phyloP scores from a whole-genome alignment of 23 tunicate species.

The Halocynthia aurantium region DNA sequence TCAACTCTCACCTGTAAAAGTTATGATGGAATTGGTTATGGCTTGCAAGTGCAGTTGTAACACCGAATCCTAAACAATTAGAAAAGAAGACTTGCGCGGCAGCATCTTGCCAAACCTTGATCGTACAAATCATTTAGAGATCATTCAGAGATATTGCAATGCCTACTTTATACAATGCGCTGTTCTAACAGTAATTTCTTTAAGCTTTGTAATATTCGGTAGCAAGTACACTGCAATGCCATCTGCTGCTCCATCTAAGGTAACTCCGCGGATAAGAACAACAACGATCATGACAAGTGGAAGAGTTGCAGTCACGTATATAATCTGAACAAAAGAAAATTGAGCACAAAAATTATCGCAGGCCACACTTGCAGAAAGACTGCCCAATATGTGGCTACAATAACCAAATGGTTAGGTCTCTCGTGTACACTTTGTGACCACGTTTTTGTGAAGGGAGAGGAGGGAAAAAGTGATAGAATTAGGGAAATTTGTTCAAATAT shows the following conservation, averaged over 20 bases:
- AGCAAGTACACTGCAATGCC: conserved; percentile 17
- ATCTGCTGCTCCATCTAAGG: conserved; percentile 28
- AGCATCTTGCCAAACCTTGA: conserved; percentile 23
- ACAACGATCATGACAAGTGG: conserved; percentile 31
- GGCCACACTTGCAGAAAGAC: no score
- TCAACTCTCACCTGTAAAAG: conserved; percentile 1
- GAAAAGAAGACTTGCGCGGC: conserved; percentile 8
- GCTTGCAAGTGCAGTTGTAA: background rate
- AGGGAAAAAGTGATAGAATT: no score
- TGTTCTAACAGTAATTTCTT: conserved; percentile 4
- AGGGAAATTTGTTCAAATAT: no score
- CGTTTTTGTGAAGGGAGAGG: no score
- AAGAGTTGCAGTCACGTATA: conserved; percentile 38
- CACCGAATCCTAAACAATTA: no score
- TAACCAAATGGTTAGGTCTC: no score
- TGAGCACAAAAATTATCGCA: no score
- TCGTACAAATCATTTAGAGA: background rate
- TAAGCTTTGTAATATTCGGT: conserved; percentile 36
- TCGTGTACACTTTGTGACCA: no score
- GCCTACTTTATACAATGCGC: background rate
- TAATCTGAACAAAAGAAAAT: conserved; percentile 1
- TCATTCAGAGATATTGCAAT: background rate
- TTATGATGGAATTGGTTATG: conserved; percentile 23
- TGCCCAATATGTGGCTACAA: no score
- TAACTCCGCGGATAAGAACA: conserved; percentile 25